Conservation (phyloP, 2,113 vertebrate genomes). For the Heloderma charlesbogerti region DNA sequence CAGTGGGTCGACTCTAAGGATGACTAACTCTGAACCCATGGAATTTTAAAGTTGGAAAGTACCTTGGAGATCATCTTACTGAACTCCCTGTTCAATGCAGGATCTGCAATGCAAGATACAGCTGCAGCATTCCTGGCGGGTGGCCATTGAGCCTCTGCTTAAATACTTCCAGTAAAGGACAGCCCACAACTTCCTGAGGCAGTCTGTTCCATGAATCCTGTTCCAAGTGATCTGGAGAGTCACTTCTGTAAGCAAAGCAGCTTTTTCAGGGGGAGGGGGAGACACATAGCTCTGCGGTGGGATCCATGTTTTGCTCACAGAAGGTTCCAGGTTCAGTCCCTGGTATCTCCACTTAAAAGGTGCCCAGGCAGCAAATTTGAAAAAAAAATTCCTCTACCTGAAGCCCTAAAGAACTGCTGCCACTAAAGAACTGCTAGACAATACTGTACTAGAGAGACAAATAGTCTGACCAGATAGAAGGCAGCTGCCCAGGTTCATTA, state of each 20-base stretch:
- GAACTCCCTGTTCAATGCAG: no score
- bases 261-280: not conserved
- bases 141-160: not conserved
- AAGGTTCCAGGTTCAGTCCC: no score
- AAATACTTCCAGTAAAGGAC: not conserved
- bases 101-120: not conserved
- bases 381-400: not conserved
- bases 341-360: not conserved
- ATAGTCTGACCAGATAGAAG: not conserved
- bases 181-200: not conserved
- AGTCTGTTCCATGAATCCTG: not conserved
- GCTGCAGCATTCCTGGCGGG: no score
- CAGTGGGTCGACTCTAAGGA: not conserved
- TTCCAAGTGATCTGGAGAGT: not conserved
- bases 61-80: no score
- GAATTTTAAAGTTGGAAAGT: not conserved
- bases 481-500: not conserved
- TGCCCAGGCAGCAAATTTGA: not conserved
- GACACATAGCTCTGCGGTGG: not conserved
- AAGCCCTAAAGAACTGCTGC: no score
- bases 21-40: not conserved
- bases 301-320: not conserved
- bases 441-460: not conserved
- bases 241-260: not conserved
- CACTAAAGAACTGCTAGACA: not conserved